A percentile compares a stretch with the other conserved stretches of the same genome.
phyloP scores from a whole-genome alignment of 2,888 invertebrate genomes.

The Camptogramma bilineatum region DNA sequence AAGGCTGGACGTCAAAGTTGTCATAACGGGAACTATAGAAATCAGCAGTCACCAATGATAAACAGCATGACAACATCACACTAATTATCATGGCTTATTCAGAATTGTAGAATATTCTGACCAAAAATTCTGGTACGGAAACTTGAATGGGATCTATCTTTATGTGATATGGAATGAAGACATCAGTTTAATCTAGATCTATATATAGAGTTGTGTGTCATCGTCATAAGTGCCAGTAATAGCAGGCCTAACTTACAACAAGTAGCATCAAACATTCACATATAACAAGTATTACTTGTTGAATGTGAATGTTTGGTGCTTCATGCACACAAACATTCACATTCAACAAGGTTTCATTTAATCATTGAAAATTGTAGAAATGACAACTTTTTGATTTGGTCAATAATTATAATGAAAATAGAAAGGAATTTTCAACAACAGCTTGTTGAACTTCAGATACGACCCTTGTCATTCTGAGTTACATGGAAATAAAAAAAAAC shows the following conservation, averaged over 20 bases:
- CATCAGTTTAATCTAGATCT: slow-evolving; percentile 9
- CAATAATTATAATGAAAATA: too few species aligned
- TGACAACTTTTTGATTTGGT: too few species aligned
- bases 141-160: slow-evolving; percentile 1
- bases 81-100: slow-evolving; percentile 23
- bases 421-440: too few species aligned
- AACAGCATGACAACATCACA: slow-evolving; percentile 42
- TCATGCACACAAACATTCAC: neutral
- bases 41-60: slow-evolving; percentile 58
- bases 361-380: too few species aligned
- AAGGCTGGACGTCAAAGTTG: slow-evolving; percentile 88
- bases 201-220: slow-evolving; percentile 51
- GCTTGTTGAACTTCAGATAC: too few species aligned
- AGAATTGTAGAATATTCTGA: neutral
- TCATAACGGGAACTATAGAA: slow-evolving; percentile 89
- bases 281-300: neutral
- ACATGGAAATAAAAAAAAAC: too few species aligned
- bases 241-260: slow-evolving; percentile 41
- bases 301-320: neutral
- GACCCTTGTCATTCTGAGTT: too few species aligned
- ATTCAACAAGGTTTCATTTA: too few species aligned
- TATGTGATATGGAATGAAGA: slow-evolving; percentile 24
- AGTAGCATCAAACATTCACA: too few species aligned
- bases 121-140: neutral
- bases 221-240: slow-evolving; percentile 55